Evolutionary conservation across 2,113 vertebrate species (phyloP).

Genomic region (Pituophis catenifer): DNA sequence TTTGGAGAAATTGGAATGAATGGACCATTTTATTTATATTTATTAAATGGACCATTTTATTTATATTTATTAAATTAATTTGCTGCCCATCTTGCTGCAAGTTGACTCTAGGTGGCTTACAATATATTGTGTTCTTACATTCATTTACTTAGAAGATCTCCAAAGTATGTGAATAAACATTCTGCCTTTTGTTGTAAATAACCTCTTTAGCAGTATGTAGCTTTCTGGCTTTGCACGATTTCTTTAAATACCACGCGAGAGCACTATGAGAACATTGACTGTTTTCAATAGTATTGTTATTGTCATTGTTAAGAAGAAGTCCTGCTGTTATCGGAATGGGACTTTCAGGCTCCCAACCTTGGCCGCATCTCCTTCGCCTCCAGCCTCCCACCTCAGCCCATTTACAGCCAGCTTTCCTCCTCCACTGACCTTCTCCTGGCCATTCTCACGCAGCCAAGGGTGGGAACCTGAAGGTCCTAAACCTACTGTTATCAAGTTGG

Average conservation of each 20-base stretch:
- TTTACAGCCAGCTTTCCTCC: too few species aligned
- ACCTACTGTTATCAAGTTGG: not conserved
- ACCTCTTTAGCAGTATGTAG: not conserved
- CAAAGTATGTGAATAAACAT: not conserved
- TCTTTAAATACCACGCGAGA: not conserved
- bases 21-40: not conserved
- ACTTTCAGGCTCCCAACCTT: too few species aligned
- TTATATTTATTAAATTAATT: not conserved
- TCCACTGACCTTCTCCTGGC: too few species aligned
- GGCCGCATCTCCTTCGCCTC: too few species aligned
- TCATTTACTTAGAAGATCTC: not conserved
- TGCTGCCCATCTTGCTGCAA: not conserved
- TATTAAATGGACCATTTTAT: not conserved
- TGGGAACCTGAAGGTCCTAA: too few species aligned
- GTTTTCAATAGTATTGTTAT: not conserved
- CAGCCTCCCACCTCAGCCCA: too few species aligned
- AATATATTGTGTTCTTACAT: not conserved
- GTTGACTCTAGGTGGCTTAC: not conserved
- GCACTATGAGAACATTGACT: not conserved
- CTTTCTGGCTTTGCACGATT: not conserved
- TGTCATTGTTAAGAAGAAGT: not conserved
- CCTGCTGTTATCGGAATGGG: not conserved
- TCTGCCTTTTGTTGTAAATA: not conserved
- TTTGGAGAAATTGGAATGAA: not conserved
- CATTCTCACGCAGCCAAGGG: too few species aligned